Base-by-base conservation (phyloP, 1,140 invertebrate species). In the Magallana ariakensis region DNA sequence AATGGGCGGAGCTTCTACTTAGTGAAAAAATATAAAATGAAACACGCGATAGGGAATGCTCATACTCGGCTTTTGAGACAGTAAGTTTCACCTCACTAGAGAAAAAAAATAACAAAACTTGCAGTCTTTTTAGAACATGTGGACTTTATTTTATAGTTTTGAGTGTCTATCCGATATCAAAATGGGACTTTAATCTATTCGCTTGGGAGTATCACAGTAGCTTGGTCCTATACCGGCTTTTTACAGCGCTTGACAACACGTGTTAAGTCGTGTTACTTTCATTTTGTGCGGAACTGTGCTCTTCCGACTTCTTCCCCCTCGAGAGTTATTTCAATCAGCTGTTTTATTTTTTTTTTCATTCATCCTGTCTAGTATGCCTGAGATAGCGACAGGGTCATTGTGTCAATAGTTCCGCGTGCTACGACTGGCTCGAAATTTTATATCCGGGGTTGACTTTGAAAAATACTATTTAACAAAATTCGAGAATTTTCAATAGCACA, bases 21-120 rank as follows among this genome's bases (percentile, higher is more conserved):
- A 10, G 62, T 66, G 19, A n/a, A 22, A 70, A 70, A 70, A 70
- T 70, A 70, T 70, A 70, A 70, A 70, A 26, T 70, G n/a, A 70
- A 19, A 70, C 66, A 70, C 66, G 22, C n/a, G 66, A 26, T 70
- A 8, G 66, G 22, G 19, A 70, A 70, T 26, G 1, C 22, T 70
- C 66, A 70, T 70, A 70, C 66, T 70, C 19, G 22, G 66, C 66
- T 26, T 33, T 70, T 22, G 66, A 70, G 66, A 70, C 66, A 70
- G 66, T 70, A 70, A 70, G 66, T 70, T 70, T 70, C 66, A 70
- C 19, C 19, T 70, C 66, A 26, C 66, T 70, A 22, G 33, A 22
- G 33, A 22, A 70, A 22, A n/a, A 60, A 60, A 60, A 13, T 60
- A 60, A 70, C 66, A 70, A 70, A 46, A 70, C 66, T 70, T 70